phyloP scores from a whole-genome alignment of 2,888 invertebrate genomes.

The Amblyjoppa proteus region DNA sequence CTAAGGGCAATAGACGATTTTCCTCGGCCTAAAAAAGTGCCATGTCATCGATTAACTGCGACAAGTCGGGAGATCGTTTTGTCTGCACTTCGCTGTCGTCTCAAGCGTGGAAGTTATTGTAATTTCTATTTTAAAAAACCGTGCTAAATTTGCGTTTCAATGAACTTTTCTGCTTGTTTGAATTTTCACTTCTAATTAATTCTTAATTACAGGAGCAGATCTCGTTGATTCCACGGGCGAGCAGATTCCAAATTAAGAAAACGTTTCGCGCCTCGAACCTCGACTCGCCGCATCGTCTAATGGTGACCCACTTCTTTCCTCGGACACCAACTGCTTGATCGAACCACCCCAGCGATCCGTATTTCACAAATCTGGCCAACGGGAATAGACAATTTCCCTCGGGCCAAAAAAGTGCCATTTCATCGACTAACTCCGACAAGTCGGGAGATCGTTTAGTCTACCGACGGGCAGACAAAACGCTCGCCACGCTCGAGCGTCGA shows the following conservation, averaged over 20 bases:
- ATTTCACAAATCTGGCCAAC: not conserved
- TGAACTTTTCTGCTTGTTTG: not conserved
- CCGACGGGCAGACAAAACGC: too few relatives aligned
- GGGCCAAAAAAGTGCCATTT: not conserved
- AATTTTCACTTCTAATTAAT: not conserved
- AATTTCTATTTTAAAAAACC: too few relatives aligned
- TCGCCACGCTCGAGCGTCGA: not conserved
- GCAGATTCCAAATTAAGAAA: constrained; percentile 17
- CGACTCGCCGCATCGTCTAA: not conserved
- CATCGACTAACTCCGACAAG: not conserved
- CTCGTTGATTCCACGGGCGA: constrained; percentile 21
- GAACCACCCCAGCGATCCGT: not conserved
- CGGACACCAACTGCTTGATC: not conserved
- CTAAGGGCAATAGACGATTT: not conserved
- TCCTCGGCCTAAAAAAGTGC: not conserved
- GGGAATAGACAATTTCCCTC: not conserved
- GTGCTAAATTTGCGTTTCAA: too few relatives aligned
- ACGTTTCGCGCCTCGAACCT: not conserved
- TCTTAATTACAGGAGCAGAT: not conserved
- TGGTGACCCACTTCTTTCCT: not conserved
- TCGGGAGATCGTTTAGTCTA: too few relatives aligned
- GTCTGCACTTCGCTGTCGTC: too few relatives aligned
- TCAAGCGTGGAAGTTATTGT: too few relatives aligned
- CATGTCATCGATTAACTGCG: not conserved
- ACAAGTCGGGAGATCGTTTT: not conserved